phyloP scores from a whole-genome alignment of 2,113 vertebrate species.

The Atherinomorus stipes region DNA sequence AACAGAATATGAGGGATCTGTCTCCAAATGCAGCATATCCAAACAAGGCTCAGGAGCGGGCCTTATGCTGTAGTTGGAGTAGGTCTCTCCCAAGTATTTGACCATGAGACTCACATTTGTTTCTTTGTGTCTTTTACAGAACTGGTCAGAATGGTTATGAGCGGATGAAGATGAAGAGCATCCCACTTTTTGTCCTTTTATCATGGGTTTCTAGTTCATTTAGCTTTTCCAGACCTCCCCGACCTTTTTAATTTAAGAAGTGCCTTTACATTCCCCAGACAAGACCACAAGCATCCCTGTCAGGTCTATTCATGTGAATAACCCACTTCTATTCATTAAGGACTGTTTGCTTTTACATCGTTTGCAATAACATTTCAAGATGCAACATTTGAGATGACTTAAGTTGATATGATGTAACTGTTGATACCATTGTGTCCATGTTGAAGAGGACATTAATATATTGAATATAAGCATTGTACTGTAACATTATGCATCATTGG shows the following conservation, averaged over 20 bases:
- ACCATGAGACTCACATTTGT: conserved; percentile 39
- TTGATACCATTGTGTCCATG: conserved; percentile 37
- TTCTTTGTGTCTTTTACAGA: conserved; percentile 72
- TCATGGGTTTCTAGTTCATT: conserved; percentile 50
- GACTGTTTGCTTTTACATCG: conserved; percentile 45
- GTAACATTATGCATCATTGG: conserved; percentile 44
- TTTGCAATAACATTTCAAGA: conserved; percentile 72
- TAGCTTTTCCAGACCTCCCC: conserved; percentile 32
- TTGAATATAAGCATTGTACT: neutral
- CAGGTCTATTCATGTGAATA: conserved; percentile 27
- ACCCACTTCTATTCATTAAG: conserved; percentile 53
- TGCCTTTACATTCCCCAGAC: conserved; percentile 81
- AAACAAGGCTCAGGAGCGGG: conserved; percentile 16
- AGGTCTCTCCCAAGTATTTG: conserved; percentile 23
- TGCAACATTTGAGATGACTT: conserved; percentile 49
- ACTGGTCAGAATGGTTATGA: conserved; percentile 86
- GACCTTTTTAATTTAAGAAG: conserved; percentile 78
- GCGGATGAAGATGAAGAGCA: conserved; percentile 78
- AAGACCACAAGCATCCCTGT: conserved; percentile 46
- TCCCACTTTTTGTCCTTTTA: conserved; percentile 10
- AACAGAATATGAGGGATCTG: conserved; percentile 37
- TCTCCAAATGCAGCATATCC: conserved; percentile 69
- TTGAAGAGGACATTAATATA: conserved; percentile 49
- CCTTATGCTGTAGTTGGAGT: conserved; percentile 63
- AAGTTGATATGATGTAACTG: conserved; percentile 38